Base-by-base conservation (phyloP, 1,140 invertebrate species). In the Leptonema lineaticorne region DNA sequence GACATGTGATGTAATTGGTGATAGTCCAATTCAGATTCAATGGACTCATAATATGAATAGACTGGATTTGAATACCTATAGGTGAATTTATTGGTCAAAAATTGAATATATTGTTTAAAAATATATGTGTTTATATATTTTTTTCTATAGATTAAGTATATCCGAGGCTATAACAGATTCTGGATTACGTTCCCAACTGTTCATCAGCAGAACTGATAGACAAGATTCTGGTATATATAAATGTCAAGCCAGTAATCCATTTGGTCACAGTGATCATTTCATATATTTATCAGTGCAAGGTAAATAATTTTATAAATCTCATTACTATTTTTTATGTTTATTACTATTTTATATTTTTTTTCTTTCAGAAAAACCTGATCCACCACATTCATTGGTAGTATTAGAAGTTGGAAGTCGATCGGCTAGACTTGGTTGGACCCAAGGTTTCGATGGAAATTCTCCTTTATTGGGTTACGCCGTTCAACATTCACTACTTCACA, bases 241-340 rank as follows among this genome's bases (percentile, higher is more conserved):
- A 68, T 96, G 94, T 77, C 86, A 88, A 14, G 92, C 92, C 0
- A 88, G 90, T 73, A 96, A 97, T 81, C 86, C 87, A 0, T 93
- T 89, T 75, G 94, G 94, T 3, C 87, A 89, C 64, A 93, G 92
- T 74, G 91, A 93, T 74, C 90, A 93, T 76, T 85, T 89, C 6
- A 90, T 94, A 74, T 89, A 92, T 78, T 82, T 96, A 9, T 87
- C 89, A 53, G 92, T 96, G 45, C 92, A 94, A 88, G 91, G 92
- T 92, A 77, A 53, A 11, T 7, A 75, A 57, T 67, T 20, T 27
- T 11, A 7, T 29, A n/a, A 28, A 28, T 3, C 9, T 57, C 3
- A 27, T 16, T n/a, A 18, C n/a, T 24, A 27, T 16, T 5, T 30
- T 28, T 27, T 57, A 8, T 29, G 7, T 30, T 5, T 14, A 57